Evolutionary conservation across 2,113 vertebrate genomes (phyloP), one percentile per base, ranked within the genome.

Genomic region (Talpa occidentalis): DNA sequence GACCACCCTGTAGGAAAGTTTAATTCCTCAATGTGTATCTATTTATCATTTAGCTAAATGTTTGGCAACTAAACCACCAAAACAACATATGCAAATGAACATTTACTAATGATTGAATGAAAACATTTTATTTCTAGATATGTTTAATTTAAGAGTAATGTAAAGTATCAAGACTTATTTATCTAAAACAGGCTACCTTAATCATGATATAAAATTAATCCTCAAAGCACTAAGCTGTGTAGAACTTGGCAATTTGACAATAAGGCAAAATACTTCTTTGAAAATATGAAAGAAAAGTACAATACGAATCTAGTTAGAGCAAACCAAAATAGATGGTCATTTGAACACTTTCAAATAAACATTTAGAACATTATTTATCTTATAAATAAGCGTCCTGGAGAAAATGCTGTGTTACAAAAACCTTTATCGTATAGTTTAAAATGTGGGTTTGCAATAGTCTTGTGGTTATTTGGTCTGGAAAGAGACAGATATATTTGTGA

Each of bases 1-100:
- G 98, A 98, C 98, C 98, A 98, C 98, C 98, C 96, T 95, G 97
- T 97, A 98, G 94, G 83, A 95, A 97, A 95, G 92, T 94, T 97
- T 98, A 98, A 98, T 96, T 98, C 95, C 80, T 95, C 94, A 87
- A 72, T 95, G 93, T 96, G 62, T 93, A 85, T 95, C 73, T 97
- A 88, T 97, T 97, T 98, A 97, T 98, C 95, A 97, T 94, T 98
- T 96, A 97, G 60, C 83, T 94, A 93, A 94, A 97, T 97, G 93
- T 98, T 96, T 98, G 98, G 96, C 96, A 97, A 89, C 66, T 97
- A 96, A 97, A 69, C 95, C 93, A 67, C 72, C 78, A 81, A 96
- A 97, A 95, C 37, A 96, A 97, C 98, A 95, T 98, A 98, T 94
- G 95, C 90, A 98, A 97, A 98, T 97, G 74, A 94, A 96, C 12